These are phyloP conservation scores for Odontothrips loti DNA, from an alignment of 2,888 invertebrate species.

Conservation along the genomic window DNA sequence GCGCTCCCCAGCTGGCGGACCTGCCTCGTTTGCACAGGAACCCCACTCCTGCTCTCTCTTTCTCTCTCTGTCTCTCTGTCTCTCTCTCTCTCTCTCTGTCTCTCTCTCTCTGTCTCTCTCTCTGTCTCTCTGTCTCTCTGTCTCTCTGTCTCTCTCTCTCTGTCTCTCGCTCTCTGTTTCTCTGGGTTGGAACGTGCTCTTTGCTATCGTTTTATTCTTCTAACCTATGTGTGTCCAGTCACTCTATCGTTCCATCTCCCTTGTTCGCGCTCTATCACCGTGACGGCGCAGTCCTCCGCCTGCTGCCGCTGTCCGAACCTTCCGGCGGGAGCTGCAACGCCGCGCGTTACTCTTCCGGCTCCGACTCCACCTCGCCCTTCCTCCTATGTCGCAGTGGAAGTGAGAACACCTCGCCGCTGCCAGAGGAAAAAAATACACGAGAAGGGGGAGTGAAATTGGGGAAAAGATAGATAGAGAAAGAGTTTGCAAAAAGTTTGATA, in stretches of 20 bases:
- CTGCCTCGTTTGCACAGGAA: not conserved
- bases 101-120: not conserved
- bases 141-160: not conserved
- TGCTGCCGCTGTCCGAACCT: too few relatives aligned
- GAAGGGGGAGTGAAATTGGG: too few relatives aligned
- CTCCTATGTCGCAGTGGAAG: not conserved
- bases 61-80: not conserved
- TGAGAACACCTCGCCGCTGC: too few relatives aligned
- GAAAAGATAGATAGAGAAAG: too few relatives aligned
- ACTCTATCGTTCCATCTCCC: not conserved
- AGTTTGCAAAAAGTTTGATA: too few relatives aligned
- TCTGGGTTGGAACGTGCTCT: too few relatives aligned
- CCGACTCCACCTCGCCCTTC: not conserved
- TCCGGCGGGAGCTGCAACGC: too few relatives aligned
- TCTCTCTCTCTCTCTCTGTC: not conserved
- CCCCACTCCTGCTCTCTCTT: not conserved
- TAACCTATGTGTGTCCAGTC: not conserved
- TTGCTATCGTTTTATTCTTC: slow-evolving; percentile 1
- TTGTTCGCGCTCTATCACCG: not conserved
- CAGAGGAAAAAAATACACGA: too few relatives aligned
- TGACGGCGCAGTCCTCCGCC: too few relatives aligned
- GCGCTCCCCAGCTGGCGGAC: not conserved
- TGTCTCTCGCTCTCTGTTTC: not conserved
- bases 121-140: not conserved
- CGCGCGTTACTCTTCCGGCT: not conserved